phyloP scores from a whole-genome alignment of 2,113 vertebrate species.

The Tragelaphus buxtoni region DNA sequence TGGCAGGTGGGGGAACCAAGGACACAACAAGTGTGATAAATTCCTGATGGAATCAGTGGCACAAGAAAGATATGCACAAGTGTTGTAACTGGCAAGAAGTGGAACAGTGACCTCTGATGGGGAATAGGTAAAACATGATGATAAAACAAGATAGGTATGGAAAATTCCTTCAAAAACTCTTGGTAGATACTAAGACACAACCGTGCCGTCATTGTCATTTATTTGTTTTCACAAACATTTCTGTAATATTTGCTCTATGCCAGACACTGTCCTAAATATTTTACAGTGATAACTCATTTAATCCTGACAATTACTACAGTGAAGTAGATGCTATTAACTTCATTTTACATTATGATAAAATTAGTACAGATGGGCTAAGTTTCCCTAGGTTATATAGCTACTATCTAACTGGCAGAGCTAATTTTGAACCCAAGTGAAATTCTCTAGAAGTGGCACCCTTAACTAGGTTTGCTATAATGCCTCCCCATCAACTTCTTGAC shows the following conservation, averaged over 20 bases:
- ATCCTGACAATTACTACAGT: background rate
- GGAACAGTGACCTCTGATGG: background rate
- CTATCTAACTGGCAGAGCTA: background rate
- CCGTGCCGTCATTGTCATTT: background rate
- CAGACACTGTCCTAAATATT: background rate
- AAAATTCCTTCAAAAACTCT: slow-evolving; percentile 1
- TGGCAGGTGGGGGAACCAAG: rapidly evolving
- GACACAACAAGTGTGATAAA: background rate
- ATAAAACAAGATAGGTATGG: background rate
- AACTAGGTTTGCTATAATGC: background rate
- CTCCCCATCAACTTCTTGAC: background rate
- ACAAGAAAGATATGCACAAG: background rate
- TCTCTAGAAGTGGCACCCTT: background rate
- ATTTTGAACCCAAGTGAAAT: background rate
- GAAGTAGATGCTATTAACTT: background rate
- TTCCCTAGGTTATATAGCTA: background rate
- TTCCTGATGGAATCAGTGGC: background rate
- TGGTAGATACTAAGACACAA: background rate
- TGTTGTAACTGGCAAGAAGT: background rate
- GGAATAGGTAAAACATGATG: background rate
- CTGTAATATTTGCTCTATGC: background rate
- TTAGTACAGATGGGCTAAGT: background rate
- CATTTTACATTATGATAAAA: background rate
- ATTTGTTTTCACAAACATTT: background rate
- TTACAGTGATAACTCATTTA: background rate